phyloP scores from a whole-genome alignment of 2,797 vertebrate genomes.

The Anguilla pacifica region DNA sequence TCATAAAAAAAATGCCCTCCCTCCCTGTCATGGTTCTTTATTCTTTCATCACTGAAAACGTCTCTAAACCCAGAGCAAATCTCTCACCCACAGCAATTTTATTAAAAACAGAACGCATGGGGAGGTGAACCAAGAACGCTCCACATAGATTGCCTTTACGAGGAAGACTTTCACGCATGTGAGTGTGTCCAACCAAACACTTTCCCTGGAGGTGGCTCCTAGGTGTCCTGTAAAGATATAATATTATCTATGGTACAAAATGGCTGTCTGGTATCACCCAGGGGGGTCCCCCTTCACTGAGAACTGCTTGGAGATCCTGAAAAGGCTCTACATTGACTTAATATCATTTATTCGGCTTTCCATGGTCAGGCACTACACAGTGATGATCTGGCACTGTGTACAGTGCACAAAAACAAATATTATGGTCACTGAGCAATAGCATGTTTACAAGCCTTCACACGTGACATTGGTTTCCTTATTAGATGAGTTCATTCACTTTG shows the following conservation, averaged over 20 bases:
- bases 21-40: too few relatives aligned
- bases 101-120: not conserved
- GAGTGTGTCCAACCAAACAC: not conserved
- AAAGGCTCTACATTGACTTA: not conserved
- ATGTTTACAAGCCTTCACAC: not conserved
- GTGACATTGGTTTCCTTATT: conserved; percentile 51
- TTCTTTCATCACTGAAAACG: too few relatives aligned
- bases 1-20: not conserved
- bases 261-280: too few relatives aligned
- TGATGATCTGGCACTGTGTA: not conserved
- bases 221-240: not conserved
- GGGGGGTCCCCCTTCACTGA: too few relatives aligned
- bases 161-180: not conserved
- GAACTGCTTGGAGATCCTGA: too few relatives aligned
- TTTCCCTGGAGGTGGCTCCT: not conserved
- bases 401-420: not conserved
- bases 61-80: not conserved
- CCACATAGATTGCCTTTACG: not conserved
- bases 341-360: not conserved
- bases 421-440: not conserved
- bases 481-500: conserved; percentile 57
- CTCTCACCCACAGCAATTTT: not conserved
- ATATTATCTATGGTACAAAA: too few relatives aligned
- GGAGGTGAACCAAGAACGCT: not conserved
- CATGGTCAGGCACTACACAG: not conserved